phyloP scores from a whole-genome alignment of 2,888 invertebrate species.

The Apoderus coryli region DNA sequence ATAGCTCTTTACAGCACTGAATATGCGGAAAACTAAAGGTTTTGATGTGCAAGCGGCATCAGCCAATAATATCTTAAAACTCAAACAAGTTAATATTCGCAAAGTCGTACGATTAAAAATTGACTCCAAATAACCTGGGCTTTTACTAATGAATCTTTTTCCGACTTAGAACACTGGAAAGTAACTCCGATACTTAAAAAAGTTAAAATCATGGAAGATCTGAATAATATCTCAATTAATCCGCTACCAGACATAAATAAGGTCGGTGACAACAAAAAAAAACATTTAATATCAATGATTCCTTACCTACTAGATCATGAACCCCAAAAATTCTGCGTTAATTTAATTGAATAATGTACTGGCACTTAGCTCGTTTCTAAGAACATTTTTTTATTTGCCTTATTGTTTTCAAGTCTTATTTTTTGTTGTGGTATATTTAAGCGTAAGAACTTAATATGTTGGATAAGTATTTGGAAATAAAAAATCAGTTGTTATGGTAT shows the following conservation, averaged over 20 bases:
- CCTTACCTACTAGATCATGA: conserved; percentile 7
- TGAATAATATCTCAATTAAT: conserved; percentile 6
- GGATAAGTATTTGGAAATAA: conserved; percentile 6
- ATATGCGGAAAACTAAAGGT: too few relatives aligned
- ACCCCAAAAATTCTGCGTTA: conserved; percentile 7
- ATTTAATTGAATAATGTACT: conserved; percentile 7
- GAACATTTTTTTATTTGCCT: conserved; percentile 1
- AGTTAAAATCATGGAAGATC: conserved; percentile 7
- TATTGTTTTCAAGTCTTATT: conserved; percentile 2
- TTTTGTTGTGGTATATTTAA: conserved; percentile 2
- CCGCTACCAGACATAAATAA: conserved; percentile 8
- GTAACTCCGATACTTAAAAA: too few relatives aligned
- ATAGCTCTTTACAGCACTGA: too few relatives aligned
- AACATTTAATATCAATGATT: conserved; percentile 10
- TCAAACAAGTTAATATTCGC: too few relatives aligned
- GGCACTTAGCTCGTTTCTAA: conserved; percentile 9
- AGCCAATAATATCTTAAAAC: too few relatives aligned
- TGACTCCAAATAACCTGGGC: too few relatives aligned
- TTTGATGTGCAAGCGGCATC: too few relatives aligned
- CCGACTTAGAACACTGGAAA: too few relatives aligned
- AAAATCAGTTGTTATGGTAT: conserved; percentile 1
- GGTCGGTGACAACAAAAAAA: conserved; percentile 10
- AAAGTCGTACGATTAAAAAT: too few relatives aligned
- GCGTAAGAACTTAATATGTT: conserved; percentile 6
- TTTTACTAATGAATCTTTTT: too few relatives aligned